phyloP scores from a whole-genome alignment of 1,140 invertebrate species.

The Cotesia vestalis region DNA sequence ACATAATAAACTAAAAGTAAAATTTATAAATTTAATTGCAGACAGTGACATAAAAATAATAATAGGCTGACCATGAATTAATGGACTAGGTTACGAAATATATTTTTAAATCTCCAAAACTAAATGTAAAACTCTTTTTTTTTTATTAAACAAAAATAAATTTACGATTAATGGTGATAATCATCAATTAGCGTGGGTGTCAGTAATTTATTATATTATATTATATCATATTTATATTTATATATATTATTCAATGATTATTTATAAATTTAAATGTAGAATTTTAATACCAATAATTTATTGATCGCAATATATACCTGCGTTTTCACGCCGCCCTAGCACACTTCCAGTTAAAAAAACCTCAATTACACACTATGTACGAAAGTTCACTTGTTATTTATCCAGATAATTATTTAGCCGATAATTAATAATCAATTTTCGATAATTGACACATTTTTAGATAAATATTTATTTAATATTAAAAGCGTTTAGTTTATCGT shows the following conservation, averaged over 20 bases:
- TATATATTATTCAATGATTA: not conserved
- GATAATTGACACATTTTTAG: not conserved
- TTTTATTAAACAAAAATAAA: too few relatives aligned
- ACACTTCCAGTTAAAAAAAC: not conserved
- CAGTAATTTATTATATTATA: not conserved
- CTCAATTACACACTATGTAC: not conserved
- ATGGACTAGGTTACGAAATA: too few relatives aligned
- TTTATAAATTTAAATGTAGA: not conserved
- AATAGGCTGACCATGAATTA: too few relatives aligned
- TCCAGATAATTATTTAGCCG: not conserved
- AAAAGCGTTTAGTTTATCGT: too few relatives aligned
- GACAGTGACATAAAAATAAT: too few relatives aligned
- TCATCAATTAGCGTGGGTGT: too few relatives aligned
- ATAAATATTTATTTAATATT: not conserved
- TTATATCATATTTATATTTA: not conserved
- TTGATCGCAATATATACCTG: constrained; percentile 35
- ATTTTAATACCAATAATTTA: constrained; percentile 38
- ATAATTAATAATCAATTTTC: not conserved
- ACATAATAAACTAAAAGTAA: too few relatives aligned
- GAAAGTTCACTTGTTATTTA: not conserved
- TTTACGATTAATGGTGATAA: too few relatives aligned
- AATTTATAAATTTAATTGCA: too few relatives aligned
- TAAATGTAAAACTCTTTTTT: too few relatives aligned
- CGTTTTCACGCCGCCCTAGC: constrained; percentile 35
- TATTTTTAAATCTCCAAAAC: too few relatives aligned